phyloP scores from a whole-genome alignment of 2,113 vertebrate genomes.

The Mus pahari region DNA sequence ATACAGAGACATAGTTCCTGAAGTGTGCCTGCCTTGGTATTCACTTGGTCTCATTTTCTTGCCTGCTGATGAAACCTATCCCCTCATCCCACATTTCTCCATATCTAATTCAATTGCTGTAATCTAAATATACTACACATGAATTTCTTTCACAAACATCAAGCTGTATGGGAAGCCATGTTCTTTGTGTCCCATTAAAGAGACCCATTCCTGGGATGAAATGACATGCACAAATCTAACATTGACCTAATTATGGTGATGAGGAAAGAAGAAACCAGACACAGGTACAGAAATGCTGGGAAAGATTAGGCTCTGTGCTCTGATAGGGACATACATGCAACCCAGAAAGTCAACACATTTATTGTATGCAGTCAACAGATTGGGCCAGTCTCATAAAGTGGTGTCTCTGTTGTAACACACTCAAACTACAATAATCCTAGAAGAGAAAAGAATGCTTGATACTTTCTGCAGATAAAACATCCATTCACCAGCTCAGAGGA shows the following conservation, averaged over 20 bases:
- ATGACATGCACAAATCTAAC: background rate
- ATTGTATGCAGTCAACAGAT: too few species aligned
- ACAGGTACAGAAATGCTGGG: background rate
- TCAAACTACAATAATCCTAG: background rate
- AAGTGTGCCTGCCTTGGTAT: too few species aligned
- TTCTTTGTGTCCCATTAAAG: background rate
- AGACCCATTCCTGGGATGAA: background rate
- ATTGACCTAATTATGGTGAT: too few species aligned
- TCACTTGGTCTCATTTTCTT: too few species aligned
- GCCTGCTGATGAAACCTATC: too few species aligned
- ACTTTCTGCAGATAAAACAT: background rate
- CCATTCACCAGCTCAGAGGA: background rate
- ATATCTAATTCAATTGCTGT: background rate
- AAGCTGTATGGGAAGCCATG: background rate
- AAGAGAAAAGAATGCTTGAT: background rate
- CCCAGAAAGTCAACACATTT: too few species aligned
- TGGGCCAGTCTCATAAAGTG: too few species aligned
- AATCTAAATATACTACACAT: background rate
- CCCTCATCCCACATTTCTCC: background rate
- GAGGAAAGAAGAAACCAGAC: background rate
- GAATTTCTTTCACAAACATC: background rate
- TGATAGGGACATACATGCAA: too few species aligned
- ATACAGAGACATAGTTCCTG: too few species aligned
- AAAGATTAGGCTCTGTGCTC: background rate
- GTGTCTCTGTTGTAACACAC: too few species aligned